Evolutionary conservation across 1,140 invertebrate species (phyloP).

Genomic region (Himalopsyche phryganea): DNA sequence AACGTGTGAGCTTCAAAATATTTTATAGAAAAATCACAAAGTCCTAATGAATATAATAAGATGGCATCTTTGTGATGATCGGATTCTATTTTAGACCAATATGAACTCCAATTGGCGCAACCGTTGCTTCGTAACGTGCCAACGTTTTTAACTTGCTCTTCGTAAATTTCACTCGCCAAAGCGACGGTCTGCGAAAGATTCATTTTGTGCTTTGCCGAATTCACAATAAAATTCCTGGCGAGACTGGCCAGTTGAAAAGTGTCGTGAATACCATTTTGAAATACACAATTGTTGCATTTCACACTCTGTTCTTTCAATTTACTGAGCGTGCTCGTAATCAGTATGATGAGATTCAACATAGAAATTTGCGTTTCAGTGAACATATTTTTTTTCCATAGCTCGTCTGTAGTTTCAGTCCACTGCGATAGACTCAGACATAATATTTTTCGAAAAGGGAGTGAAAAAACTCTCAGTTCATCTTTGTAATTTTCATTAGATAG

Average conservation of each 20-base stretch:
- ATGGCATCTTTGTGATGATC: conserved; percentile 24
- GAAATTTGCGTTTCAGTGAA: conserved; percentile 2
- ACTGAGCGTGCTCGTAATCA: conserved; percentile 6
- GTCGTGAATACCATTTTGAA: conserved; percentile 19
- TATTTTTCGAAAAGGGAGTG: conserved; percentile 16
- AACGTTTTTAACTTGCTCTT: conserved; percentile 11
- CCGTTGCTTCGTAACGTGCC: conserved; percentile 3
- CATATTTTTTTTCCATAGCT: conserved; percentile 15
- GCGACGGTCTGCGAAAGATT: conserved; percentile 8
- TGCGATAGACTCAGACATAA: conserved; percentile 7
- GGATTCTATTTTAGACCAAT: conserved; percentile 20
- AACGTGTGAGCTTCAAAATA: conserved; percentile 14
- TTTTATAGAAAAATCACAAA: conserved; percentile 1
- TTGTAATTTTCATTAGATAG: neutral
- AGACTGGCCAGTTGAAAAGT: conserved; percentile 9
- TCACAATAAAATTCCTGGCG: conserved; percentile 8
- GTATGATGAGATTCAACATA: conserved; percentile 3
- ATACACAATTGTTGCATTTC: conserved; percentile 15
- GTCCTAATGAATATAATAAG: conserved; percentile 12
- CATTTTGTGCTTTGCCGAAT: conserved; percentile 9
- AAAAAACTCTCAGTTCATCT: conserved; percentile 10
- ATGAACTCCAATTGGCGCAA: conserved; percentile 24
- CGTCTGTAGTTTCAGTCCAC: neutral
- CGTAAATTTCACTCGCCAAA: neutral
- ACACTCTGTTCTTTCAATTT: conserved; percentile 9